A percentile compares a stretch with the other conserved stretches of the same genome.
Conservation (phyloP, 2,797 vertebrate genomes). For the Acanthiza pusilla region DNA sequence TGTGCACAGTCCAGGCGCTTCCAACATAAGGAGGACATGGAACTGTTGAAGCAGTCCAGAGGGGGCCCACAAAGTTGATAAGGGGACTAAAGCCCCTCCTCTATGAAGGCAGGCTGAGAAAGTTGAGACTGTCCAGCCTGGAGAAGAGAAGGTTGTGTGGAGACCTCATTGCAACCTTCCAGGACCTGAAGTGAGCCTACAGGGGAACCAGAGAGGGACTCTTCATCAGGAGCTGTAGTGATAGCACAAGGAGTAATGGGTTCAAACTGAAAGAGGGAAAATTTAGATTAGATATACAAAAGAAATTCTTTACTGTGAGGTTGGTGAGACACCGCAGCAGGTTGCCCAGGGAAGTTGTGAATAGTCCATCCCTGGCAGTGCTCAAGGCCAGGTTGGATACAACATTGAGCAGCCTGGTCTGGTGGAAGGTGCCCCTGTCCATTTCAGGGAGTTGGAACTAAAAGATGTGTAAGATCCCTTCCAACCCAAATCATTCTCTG, state of each 20-base stretch:
- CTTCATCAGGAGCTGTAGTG: neutral
- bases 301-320: neutral
- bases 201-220: neutral
- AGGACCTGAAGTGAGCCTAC: neutral
- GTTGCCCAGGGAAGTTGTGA: neutral
- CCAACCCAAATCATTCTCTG: neutral
- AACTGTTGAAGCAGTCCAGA: neutral
- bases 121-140: neutral
- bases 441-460: neutral
- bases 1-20: neutral
- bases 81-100: neutral
- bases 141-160: neutral
- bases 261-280: neutral
- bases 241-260: neutral
- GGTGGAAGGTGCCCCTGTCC: neutral
- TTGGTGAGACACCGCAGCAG: neutral
- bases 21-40: too few relatives aligned
- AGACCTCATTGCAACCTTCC: neutral
- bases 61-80: neutral
- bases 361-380: neutral
- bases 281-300: neutral
- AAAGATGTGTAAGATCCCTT: neutral
- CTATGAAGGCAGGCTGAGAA: neutral
- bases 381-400: neutral
- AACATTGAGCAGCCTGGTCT: accelerated